Evolutionary conservation across 2,888 invertebrate genomes (phyloP).

Genomic region (Meiosimyza decipiens): DNA sequence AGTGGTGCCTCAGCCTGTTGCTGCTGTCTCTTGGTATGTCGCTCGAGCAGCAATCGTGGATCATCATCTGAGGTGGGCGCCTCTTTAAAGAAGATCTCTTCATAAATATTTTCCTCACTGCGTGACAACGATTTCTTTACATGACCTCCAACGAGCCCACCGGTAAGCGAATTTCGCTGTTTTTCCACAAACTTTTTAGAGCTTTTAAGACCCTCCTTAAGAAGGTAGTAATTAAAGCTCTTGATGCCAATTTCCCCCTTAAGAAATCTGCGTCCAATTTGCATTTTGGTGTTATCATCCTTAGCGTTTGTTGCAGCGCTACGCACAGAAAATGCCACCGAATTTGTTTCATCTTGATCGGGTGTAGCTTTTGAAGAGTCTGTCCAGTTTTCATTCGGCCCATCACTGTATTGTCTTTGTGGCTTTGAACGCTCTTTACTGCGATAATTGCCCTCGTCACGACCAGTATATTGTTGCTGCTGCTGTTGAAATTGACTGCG

Average conservation of each 20-base stretch:
- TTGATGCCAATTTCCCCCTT: slow-evolving; percentile 67
- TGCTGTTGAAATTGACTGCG: slow-evolving; percentile 35
- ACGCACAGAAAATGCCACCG: slow-evolving; percentile 48
- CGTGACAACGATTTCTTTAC: slow-evolving; percentile 56
- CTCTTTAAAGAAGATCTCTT: slow-evolving; percentile 66
- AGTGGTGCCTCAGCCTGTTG: slow-evolving; percentile 34
- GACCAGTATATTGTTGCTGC: slow-evolving; percentile 42
- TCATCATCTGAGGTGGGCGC: slow-evolving; percentile 50
- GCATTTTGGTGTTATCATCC: slow-evolving; percentile 54
- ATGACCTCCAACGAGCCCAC: slow-evolving; percentile 31
- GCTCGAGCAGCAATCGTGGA: slow-evolving; percentile 5
- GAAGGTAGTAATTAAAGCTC: slow-evolving; percentile 66
- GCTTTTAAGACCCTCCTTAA: slow-evolving; percentile 66
- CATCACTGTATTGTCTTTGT: slow-evolving; percentile 51
- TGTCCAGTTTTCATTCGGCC: slow-evolving; percentile 41
- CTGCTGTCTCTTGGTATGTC: slow-evolving; percentile 38
- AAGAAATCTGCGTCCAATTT: slow-evolving; percentile 64
- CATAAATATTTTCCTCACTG: slow-evolving; percentile 67
- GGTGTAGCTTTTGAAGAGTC: slow-evolving; percentile 27
- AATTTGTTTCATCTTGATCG: slow-evolving; percentile 24
- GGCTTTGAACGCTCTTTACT: slow-evolving; percentile 23
- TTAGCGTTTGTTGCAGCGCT: slow-evolving; percentile 48
- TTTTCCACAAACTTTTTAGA: slow-evolving; percentile 63
- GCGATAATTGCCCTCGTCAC: slow-evolving; percentile 33
- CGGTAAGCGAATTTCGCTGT: slow-evolving; percentile 45